A percentile compares a stretch with the other conserved stretches of the same genome.
phyloP scores from a whole-genome alignment of 2,888 invertebrate genomes.

The Plebejus argus region DNA sequence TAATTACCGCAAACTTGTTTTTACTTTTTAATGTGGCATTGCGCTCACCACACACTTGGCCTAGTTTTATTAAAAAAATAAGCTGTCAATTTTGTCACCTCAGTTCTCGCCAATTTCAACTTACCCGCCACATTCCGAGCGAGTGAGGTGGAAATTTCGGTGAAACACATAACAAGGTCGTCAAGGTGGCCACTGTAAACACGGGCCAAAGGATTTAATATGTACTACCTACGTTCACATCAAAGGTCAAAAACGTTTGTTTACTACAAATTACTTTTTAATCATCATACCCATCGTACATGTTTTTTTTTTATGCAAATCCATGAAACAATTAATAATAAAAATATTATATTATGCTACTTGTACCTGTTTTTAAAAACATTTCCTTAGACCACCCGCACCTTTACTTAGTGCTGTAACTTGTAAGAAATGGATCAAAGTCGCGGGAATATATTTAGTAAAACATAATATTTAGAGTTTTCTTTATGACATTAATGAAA shows the following conservation, averaged over 20 bases:
- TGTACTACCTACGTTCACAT: neutral
- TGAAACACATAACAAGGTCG: constrained; percentile 22
- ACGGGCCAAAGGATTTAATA: constrained; percentile 15
- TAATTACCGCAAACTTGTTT: neutral
- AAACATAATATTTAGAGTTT: neutral
- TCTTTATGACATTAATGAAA: too few relatives aligned
- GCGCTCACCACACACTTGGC: neutral
- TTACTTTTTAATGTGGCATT: neutral
- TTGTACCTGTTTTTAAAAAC: too few relatives aligned
- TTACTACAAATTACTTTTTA: neutral
- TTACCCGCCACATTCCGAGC: neutral
- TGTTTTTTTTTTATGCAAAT: neutral
- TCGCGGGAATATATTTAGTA: neutral
- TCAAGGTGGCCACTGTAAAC: constrained; percentile 17
- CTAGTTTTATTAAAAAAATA: neutral
- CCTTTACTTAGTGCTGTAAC: neutral
- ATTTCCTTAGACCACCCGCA: too few relatives aligned
- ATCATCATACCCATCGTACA: neutral
- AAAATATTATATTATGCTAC: too few relatives aligned
- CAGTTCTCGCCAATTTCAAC: neutral
- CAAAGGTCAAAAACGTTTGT: neutral
- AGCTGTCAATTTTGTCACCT: neutral
- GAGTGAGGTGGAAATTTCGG: constrained; percentile 1
- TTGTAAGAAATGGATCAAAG: neutral
- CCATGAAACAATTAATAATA: neutral